phyloP scores from a whole-genome alignment of 1,140 invertebrate species.

The Leptinotarsa defecta region DNA sequence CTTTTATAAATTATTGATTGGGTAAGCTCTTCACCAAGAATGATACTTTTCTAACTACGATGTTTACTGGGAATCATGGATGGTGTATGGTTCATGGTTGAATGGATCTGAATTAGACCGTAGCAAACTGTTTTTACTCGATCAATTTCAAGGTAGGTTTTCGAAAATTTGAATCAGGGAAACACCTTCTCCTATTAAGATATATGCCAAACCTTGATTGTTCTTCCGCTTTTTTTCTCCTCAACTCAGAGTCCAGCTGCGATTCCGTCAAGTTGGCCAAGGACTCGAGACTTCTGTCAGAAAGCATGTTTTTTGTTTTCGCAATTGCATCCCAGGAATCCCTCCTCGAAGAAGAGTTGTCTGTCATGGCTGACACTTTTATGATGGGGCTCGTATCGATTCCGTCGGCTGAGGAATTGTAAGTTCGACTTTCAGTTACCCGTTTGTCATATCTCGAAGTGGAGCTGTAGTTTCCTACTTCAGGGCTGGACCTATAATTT shows the following conservation, averaged over 20 bases:
- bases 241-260: conserved; percentile 59
- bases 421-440: conserved; percentile 53
- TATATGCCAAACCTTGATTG: conserved; percentile 31
- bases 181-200: no score
- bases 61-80: no score
- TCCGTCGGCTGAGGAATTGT: conserved; percentile 42
- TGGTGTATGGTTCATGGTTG: no score
- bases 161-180: no score
- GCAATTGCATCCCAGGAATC: conserved; percentile 82
- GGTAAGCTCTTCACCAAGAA: no score
- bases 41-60: no score
- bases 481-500: conserved; percentile 40
- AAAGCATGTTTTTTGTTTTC: conserved; percentile 76
- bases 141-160: no score
- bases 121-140: no score
- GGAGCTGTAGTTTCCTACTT: conserved; percentile 37
- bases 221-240: conserved; percentile 44
- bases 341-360: conserved; percentile 64
- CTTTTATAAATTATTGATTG: no score
- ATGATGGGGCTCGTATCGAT: conserved; percentile 73
- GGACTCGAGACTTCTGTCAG: conserved; percentile 69
- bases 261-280: conserved; percentile 68
- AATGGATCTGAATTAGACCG: no score
- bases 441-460: conserved; percentile 42
- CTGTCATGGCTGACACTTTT: conserved; percentile 68